Evolutionary conservation across 2,888 invertebrate species (phyloP).

Genomic region (Athalia rosae): DNA sequence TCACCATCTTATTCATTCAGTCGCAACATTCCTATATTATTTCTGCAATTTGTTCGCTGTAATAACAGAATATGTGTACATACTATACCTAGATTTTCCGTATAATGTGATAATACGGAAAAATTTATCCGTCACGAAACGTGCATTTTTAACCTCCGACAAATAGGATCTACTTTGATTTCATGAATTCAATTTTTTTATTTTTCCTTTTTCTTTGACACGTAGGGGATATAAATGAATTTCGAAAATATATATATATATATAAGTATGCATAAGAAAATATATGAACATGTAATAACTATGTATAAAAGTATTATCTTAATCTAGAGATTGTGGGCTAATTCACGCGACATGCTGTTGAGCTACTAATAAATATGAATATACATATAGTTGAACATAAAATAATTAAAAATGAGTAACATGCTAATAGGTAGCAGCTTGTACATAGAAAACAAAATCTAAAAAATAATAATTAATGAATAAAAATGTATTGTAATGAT

Average conservation of each 20-base stretch:
- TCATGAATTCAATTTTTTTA: no score
- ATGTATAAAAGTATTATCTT: slow-evolving; percentile 37
- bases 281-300: slow-evolving; percentile 17
- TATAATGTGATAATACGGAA: no score
- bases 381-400: slow-evolving; percentile 1
- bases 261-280: slow-evolving; percentile 25
- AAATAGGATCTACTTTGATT: no score
- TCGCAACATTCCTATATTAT: no score
- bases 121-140: no score
- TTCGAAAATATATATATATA: background rate
- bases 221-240: slow-evolving; percentile 5
- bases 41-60: no score
- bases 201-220: background rate
- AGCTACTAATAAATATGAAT: slow-evolving; percentile 20
- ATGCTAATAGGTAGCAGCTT: no score
- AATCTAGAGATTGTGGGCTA: slow-evolving; percentile 31
- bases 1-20: no score
- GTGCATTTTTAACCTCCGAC: no score
- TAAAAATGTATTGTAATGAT: slow-evolving; percentile 52
- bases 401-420: no score
- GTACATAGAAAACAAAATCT: no score
- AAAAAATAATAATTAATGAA: background rate
- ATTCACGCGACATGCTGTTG: slow-evolving; percentile 18
- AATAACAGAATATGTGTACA: background rate
- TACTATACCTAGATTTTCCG: background rate